Base-by-base conservation (phyloP, 2,888 invertebrate genomes). In the Gymnoscelis rufifasciata region DNA sequence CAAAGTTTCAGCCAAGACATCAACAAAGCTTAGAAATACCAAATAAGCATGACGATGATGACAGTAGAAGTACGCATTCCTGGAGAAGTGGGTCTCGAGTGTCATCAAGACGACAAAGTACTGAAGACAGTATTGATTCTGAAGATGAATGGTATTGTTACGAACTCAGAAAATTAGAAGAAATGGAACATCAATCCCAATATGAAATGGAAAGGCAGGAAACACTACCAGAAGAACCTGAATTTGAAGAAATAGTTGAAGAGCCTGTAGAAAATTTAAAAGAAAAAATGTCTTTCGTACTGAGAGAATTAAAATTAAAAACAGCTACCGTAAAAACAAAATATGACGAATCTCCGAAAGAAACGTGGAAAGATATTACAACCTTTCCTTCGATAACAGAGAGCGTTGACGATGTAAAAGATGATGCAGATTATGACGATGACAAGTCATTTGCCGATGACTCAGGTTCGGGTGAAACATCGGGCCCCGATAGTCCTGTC, bases 81-180 rank as follows among this genome's bases (percentile, higher is more conserved):
- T 95, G 94, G 90, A 90, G 96, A 59, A 96, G 96, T 63, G 93
- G 95, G 0, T 96, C 96, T 0, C 88, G 94, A 59, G 93, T 94
- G 1, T 96, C 96, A 1, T 96, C 96, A 0, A 89, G 96, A 57
- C 90, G 96, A 39, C 96, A 97, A 80, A 96, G 96, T 67, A 96
- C 96, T 0, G 97, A 97, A 82, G 96, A 96, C 62, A 95, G 95
- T 64, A 96, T 97, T 46, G 97, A 97, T 73, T 95, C 95, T 15
- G 97, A 97, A 79, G 97, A 97, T 68, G 96, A 97, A 74, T 97
- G 96, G 93, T 97, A 96, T 66, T 95, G 95, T 63, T 96, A 97
- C 71, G 96, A 97, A 71, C 76, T 96, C 46, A 88, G 95, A 43
- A 95, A 96, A 76, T 78, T 97, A 26, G 95, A 97, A 78, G 95